These are phyloP conservation scores for Phthorimaea operculella DNA, from an alignment of 1,140 invertebrate species.

Conservation along the genomic window DNA sequence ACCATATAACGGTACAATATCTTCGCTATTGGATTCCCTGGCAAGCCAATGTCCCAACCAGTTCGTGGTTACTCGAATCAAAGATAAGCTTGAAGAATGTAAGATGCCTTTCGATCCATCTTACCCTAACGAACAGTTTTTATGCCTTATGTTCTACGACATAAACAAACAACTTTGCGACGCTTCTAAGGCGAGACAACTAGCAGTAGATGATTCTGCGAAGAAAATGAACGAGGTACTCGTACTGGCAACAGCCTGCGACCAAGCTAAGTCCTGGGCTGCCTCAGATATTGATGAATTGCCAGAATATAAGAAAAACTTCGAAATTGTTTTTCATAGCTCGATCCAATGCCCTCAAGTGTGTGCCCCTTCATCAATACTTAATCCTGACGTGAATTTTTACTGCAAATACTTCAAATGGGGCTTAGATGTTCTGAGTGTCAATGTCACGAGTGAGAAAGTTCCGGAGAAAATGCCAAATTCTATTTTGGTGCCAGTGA, in stretches of 20 bases:
- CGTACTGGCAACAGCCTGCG: slow-evolving; percentile 30
- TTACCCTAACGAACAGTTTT: slow-evolving; percentile 23
- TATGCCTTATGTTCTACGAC: slow-evolving; percentile 54
- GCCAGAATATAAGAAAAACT: slow-evolving; percentile 16
- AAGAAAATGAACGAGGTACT: slow-evolving; percentile 26
- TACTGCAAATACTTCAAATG: slow-evolving; percentile 56
- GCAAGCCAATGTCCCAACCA: slow-evolving; percentile 34
- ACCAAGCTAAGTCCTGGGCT: slow-evolving; percentile 31
- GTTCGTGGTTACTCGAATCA: slow-evolving; percentile 31
- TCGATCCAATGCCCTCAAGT: slow-evolving; percentile 27
- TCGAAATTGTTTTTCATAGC: slow-evolving; percentile 27
- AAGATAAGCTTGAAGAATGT: slow-evolving; percentile 31
- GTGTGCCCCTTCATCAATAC: slow-evolving; percentile 31
- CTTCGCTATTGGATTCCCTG: slow-evolving; percentile 26
- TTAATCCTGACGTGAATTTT: slow-evolving; percentile 36
- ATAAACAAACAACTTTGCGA: slow-evolving; percentile 45
- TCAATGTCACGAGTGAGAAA: too few relatives aligned
- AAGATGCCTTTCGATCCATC: slow-evolving; percentile 13
- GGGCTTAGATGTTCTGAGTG: slow-evolving; percentile 23
- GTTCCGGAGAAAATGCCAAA: too few relatives aligned
- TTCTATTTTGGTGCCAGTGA: too few relatives aligned
- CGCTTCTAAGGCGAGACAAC: slow-evolving; percentile 20
- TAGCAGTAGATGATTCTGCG: slow-evolving; percentile 25
- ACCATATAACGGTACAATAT: slow-evolving; percentile 9
- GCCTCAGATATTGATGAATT: slow-evolving; percentile 26